Base-by-base conservation (phyloP, 2,797 vertebrate species). In the Enteromius anoplus region DNA sequence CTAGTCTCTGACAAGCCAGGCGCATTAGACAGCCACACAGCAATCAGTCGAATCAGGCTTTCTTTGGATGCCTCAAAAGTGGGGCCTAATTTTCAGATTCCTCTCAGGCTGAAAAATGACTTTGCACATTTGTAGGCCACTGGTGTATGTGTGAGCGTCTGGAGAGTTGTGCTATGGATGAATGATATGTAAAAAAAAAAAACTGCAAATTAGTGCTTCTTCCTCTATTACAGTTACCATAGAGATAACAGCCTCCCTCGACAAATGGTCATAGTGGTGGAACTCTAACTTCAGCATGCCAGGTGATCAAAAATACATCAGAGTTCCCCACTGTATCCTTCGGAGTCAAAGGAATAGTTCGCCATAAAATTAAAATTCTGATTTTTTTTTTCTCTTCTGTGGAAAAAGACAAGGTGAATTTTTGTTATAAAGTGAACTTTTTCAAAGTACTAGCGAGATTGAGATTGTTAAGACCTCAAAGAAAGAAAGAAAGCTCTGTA, bases 231-330 rank as follows among this genome's bases (percentile, higher is more conserved):
- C 19, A 42, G 83, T 85, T 87, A 75, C 73, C 78, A 81, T 84
- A 65, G 83, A 23, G 53, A 86, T 76, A 49, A 51, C 45, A 29
- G 49, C 23, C 79, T 78, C 66, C 40, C n/a, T 29, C 40, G 21
- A 60, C 58, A 83, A 82, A 86, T 51, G 64, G 47, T 15, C 37
- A 45, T 69, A 55, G 45, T 32, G 49, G 23, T 45, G 70, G 42
- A 68, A 58, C 19, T 83, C 14, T 55, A 78, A 80, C 60, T 77
- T 58, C 29, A 60, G 47, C 55, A 45, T 64, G 64, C 51, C 65
- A 86, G 69, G 40, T 76, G 64, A 82, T 89, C 34, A 85, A 86
- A 88, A 78, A 87, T 86, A 77, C 81, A 84, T 85, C 78, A 87
- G 78, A 82, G 85, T 78, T 83, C 69, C 69, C 69, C 15, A 9